phyloP scores from a whole-genome alignment of 2,888 invertebrate species.

The Noctua comes region DNA sequence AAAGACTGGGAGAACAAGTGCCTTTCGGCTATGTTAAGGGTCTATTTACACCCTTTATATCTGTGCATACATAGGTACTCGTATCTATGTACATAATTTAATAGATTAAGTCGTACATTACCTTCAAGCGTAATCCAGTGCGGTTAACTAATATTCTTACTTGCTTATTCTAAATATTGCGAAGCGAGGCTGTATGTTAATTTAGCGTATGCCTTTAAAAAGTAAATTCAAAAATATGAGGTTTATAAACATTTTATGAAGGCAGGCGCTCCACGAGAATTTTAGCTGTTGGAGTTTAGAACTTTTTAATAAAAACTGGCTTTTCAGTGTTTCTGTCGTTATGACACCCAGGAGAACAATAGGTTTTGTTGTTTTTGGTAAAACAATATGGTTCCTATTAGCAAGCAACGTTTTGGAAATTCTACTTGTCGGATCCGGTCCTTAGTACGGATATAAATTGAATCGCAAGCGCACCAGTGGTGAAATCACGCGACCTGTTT shows the following conservation, averaged over 20 bases:
- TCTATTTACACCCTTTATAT: too few relatives aligned
- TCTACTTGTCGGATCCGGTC: too few relatives aligned
- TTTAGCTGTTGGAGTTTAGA: conserved; percentile 29
- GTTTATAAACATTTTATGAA: conserved; percentile 48
- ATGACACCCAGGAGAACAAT: conserved; percentile 29
- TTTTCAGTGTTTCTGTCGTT: conserved; percentile 29
- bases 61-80: background rate
- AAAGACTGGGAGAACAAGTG: too few relatives aligned
- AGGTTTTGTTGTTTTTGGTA: background rate
- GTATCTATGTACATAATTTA: background rate
- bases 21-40: too few relatives aligned
- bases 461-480: too few relatives aligned
- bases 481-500: too few relatives aligned
- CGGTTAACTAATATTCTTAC: conserved; percentile 23
- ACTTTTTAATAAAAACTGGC: conserved; percentile 48
- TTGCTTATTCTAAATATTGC: conserved; percentile 30
- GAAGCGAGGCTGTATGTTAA: conserved; percentile 40
- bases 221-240: conserved; percentile 49
- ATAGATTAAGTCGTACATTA: conserved; percentile 17
- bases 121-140: conserved; percentile 16
- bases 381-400: too few relatives aligned
- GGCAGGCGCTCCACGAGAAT: conserved; percentile 14
- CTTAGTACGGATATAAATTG: too few relatives aligned
- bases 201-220: conserved; percentile 40
- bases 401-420: too few relatives aligned